phyloP scores from a whole-genome alignment of 2,113 vertebrate genomes.

The Chlorodrepanis virens region DNA sequence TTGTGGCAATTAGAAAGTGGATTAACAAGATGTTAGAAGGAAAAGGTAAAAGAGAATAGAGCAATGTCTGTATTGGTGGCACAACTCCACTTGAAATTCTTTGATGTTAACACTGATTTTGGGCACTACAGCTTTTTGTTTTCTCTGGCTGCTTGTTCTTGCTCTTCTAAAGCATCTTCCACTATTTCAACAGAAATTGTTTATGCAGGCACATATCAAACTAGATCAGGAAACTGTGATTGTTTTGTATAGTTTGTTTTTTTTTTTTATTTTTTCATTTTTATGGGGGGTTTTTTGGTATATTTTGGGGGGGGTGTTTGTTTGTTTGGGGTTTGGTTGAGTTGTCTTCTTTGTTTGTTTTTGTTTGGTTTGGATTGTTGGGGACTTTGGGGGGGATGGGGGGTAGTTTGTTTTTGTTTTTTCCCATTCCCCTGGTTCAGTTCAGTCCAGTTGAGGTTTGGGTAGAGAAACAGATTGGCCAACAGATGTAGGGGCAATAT shows the following conservation, averaged over 20 bases:
- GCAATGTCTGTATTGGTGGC: background rate
- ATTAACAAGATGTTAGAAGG: background rate
- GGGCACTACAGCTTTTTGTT: fast-evolving
- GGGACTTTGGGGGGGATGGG: no score
- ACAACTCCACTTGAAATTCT: background rate
- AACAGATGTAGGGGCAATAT: background rate
- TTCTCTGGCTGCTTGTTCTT: background rate
- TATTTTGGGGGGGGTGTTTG: background rate
- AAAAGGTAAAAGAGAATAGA: background rate
- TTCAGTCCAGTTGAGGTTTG: background rate
- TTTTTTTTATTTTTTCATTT: no score
- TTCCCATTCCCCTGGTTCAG: background rate
- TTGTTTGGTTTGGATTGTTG: no score
- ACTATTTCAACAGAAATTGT: background rate
- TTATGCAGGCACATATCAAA: background rate
- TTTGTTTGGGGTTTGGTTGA: background rate
- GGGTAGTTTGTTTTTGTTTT: background rate
- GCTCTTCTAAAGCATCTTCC: background rate
- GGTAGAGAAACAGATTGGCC: background rate
- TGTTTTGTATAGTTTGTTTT: fast-evolving
- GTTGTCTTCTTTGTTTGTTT: no score
- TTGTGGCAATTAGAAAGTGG: background rate
- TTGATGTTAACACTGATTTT: background rate
- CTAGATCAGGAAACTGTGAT: background rate
- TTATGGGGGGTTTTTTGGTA: no score